phyloP scores from a whole-genome alignment of 2,888 invertebrate genomes.

The Caenorhabditis auriculariae region DNA sequence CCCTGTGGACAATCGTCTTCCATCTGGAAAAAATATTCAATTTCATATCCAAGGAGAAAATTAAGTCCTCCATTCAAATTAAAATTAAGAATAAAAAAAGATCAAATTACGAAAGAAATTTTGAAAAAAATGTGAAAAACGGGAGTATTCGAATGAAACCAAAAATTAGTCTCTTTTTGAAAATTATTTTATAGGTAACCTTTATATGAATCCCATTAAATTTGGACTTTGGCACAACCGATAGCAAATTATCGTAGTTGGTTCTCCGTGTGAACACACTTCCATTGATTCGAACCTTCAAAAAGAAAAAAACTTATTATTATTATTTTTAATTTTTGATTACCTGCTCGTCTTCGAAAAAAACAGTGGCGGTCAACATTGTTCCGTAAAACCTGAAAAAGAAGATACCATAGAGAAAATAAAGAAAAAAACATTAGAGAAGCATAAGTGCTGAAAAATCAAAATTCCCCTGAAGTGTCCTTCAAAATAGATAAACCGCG shows the following conservation, averaged over 20 bases:
- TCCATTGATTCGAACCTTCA: slow-evolving; percentile 49
- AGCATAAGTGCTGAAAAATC: too few species aligned
- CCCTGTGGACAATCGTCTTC: slow-evolving; percentile 98
- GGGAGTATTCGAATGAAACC: background rate
- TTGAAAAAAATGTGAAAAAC: background rate
- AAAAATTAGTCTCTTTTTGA: background rate
- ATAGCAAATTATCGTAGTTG: slow-evolving; percentile 87
- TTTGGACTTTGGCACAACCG: slow-evolving; percentile 88
- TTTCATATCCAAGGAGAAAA: too few species aligned
- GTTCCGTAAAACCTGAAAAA: slow-evolving; percentile 21
- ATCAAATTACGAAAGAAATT: background rate
- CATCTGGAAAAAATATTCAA: slow-evolving; percentile 71
- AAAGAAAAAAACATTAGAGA: background rate
- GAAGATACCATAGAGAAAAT: background rate
- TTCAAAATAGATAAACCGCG: too few species aligned
- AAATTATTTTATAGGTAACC: slow-evolving; percentile 69
- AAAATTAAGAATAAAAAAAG: too few species aligned
- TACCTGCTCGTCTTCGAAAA: slow-evolving; percentile 33
- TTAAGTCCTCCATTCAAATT: too few species aligned
- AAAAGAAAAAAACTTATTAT: background rate
- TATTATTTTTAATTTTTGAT: background rate
- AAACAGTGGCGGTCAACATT: slow-evolving; percentile 40
- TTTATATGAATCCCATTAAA: slow-evolving; percentile 98
- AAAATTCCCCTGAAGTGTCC: too few species aligned
- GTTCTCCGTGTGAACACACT: slow-evolving; percentile 84